A percentile compares a stretch with the other conserved stretches of the same genome.
phyloP scores from a whole-genome alignment of 1,140 invertebrate genomes.

The Drosophila rufa region DNA sequence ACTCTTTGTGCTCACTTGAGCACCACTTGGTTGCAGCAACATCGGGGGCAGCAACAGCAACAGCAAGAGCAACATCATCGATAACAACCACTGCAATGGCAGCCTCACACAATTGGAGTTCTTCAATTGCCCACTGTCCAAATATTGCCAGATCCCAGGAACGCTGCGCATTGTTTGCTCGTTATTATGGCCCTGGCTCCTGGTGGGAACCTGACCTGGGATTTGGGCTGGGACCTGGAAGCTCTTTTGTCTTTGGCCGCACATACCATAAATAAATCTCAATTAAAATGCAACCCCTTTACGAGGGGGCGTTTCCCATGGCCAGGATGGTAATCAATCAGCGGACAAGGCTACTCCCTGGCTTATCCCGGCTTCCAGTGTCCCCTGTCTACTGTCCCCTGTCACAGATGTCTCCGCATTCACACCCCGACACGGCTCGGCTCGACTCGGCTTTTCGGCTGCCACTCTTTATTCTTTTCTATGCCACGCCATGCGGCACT shows the following conservation, averaged over 20 bases:
- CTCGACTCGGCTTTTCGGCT: constrained; percentile 48
- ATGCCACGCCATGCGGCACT: constrained; percentile 54
- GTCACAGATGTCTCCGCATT: constrained; percentile 54
- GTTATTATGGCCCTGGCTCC: constrained; percentile 65
- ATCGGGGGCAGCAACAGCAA: constrained; percentile 24
- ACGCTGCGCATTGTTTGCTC: constrained; percentile 64
- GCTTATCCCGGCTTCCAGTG: constrained; percentile 12
- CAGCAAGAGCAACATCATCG: constrained; percentile 41
- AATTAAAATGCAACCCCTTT: constrained; percentile 80
- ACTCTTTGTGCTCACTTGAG: constrained; percentile 46
- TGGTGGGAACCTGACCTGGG: constrained; percentile 46
- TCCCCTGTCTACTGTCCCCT: constrained; percentile 4
- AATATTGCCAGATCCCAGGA: constrained; percentile 64
- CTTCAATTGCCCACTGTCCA: constrained; percentile 74
- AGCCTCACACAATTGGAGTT: constrained; percentile 66
- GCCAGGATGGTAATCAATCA: constrained; percentile 71
- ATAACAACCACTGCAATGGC: constrained; percentile 54
- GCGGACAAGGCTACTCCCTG: constrained; percentile 39
- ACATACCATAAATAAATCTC: constrained; percentile 77
- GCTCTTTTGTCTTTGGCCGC: constrained; percentile 61
- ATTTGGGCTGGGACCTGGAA: neutral
- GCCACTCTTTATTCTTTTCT: constrained; percentile 73
- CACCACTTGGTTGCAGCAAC: constrained; percentile 34
- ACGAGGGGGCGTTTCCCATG: constrained; percentile 44
- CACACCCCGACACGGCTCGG: constrained; percentile 51